phyloP scores from a whole-genome alignment of 2,113 vertebrate genomes.

The Cyphotilapia sp. region DNA sequence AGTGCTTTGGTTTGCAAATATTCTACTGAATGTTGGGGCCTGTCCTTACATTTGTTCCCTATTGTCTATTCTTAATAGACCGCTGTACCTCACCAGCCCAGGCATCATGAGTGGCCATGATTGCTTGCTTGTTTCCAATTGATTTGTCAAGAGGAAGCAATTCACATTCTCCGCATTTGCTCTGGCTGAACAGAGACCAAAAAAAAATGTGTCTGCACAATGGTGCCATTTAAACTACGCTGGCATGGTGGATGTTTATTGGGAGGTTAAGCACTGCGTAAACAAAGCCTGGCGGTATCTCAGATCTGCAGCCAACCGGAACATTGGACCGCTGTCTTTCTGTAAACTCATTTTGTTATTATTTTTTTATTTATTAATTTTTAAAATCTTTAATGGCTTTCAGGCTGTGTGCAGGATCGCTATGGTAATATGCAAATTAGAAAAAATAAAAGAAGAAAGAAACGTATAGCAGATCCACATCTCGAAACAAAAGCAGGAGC shows the following conservation, averaged over 20 bases:
- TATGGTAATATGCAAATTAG: background rate
- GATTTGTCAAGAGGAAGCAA: slow-evolving; percentile 35
- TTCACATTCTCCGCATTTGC: background rate
- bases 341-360: slow-evolving; percentile 6
- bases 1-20: background rate
- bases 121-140: slow-evolving; percentile 36
- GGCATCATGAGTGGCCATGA: background rate
- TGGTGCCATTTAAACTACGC: slow-evolving; percentile 30
- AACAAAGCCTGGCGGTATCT: slow-evolving; percentile 30
- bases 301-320: slow-evolving; percentile 18
- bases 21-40: background rate
- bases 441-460: background rate
- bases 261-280: slow-evolving; percentile 21
- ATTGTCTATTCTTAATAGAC: background rate
- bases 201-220: slow-evolving; percentile 10
- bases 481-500: background rate
- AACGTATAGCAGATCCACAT: background rate
- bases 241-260: slow-evolving; percentile 34
- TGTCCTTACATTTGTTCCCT: background rate
- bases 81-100: background rate
- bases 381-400: background rate
- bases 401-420: background rate
- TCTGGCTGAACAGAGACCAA: slow-evolving; percentile 3
- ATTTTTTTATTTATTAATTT: background rate
- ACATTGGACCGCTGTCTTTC: slow-evolving; percentile 28